Evolutionary conservation across 2,113 vertebrate genomes (phyloP).

Genomic region (Sorex araneus): DNA sequence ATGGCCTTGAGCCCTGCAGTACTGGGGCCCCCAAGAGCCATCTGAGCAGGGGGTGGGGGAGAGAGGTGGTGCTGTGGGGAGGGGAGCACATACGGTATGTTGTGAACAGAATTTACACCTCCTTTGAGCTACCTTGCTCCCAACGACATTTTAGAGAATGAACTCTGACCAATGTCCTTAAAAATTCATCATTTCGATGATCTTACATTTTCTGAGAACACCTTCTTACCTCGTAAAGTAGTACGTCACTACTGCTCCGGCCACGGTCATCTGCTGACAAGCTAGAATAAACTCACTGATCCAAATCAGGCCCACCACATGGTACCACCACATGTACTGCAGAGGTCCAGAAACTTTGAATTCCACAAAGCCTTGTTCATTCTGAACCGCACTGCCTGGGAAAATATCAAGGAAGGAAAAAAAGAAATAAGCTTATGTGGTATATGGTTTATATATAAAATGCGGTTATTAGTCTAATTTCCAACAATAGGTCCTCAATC

Average conservation of each 20-base stretch:
- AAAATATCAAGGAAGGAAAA: conserved; percentile 60
- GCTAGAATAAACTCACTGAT: conserved; percentile 98
- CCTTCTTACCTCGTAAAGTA: conserved; percentile 96
- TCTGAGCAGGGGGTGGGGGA: no score
- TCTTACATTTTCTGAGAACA: not conserved
- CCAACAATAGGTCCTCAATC: not conserved
- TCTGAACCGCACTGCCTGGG: conserved; percentile 93
- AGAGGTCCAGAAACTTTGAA: conserved; percentile 93
- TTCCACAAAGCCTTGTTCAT: conserved; percentile 94
- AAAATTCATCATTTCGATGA: not conserved
- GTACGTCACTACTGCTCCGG: conserved; percentile 98
- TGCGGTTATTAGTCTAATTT: not conserved
- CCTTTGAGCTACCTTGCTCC: no score
- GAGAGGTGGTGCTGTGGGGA: no score
- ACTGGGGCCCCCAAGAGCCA: no score
- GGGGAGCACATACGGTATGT: no score
- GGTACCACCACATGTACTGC: conserved; percentile 99
- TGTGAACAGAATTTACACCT: no score
- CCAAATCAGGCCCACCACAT: conserved; percentile 97
- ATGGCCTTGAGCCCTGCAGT: no score
- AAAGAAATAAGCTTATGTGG: not conserved
- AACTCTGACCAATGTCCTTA: not conserved
- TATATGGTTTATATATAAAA: conserved; percentile 48
- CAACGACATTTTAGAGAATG: no score
- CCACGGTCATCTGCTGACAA: conserved; percentile 99